These are phyloP conservation scores for Gibbula magus DNA, from an alignment of 2,888 invertebrate genomes.

Conservation along the genomic window DNA sequence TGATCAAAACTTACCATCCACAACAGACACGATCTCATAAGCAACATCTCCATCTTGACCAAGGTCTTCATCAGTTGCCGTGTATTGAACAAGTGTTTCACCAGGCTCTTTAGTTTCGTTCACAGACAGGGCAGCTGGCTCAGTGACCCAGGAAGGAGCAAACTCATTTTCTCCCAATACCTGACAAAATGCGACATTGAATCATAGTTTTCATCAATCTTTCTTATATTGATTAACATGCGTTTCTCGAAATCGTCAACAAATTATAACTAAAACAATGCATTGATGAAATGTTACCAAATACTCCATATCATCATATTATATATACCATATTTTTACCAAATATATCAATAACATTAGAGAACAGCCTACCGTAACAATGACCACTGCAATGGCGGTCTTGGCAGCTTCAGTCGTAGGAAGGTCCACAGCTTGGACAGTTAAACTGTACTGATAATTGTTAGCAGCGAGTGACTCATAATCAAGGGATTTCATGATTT, in stretches of 20 bases:
- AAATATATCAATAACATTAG: no score
- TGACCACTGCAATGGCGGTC: background rate
- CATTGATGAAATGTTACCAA: no score
- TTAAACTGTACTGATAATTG: slow-evolving; percentile 3
- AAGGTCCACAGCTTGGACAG: background rate
- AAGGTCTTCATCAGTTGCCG: slow-evolving; percentile 5
- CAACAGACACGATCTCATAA: background rate
- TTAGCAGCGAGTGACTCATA: background rate
- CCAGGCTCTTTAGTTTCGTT: background rate
- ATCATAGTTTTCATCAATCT: no score
- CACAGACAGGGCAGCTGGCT: background rate
- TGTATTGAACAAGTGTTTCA: background rate
- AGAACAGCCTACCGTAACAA: background rate
- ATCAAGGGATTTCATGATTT: background rate
- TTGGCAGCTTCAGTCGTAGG: slow-evolving; percentile 9
- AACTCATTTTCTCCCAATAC: background rate
- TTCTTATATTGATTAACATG: no score
- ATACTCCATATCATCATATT: no score
- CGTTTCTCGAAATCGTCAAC: no score
- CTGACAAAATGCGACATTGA: no score
- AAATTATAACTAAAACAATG: no score
- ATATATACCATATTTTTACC: no score
- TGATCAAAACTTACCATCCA: background rate
- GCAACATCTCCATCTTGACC: slow-evolving; percentile 10
- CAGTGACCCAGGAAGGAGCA: background rate